Percentiles rank a stretch among this genome's conserved stretches.
phyloP scores from a whole-genome alignment of 2,113 vertebrate genomes.

The Trematocara nigrifrons region DNA sequence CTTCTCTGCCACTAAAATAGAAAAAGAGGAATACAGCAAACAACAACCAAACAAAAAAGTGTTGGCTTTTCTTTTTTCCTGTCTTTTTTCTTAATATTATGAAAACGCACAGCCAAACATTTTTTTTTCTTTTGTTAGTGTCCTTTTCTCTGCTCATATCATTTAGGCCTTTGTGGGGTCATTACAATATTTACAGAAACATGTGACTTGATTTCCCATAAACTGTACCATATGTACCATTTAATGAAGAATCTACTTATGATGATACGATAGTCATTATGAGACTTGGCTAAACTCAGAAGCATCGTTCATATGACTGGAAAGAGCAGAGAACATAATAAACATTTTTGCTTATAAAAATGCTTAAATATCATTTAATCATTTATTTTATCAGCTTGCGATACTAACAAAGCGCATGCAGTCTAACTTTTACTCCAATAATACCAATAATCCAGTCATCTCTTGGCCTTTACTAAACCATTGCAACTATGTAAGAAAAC shows the following conservation, averaged over 20 bases:
- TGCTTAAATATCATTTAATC: background rate
- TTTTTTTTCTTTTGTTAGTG: background rate
- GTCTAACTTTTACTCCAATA: background rate
- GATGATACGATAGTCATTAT: background rate
- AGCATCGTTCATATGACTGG: background rate
- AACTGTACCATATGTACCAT: background rate
- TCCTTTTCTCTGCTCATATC: background rate
- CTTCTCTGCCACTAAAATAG: background rate
- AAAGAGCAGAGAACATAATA: background rate
- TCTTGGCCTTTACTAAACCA: slow-evolving; percentile 1
- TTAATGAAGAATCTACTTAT: background rate
- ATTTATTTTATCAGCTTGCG: background rate
- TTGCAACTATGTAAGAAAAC: slow-evolving; percentile 21
- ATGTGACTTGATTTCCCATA: background rate
- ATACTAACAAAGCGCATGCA: background rate
- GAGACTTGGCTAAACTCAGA: background rate
- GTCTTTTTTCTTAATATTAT: background rate
- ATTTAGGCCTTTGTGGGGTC: background rate
- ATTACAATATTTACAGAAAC: background rate
- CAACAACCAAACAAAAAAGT: background rate
- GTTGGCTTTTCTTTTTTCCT: background rate
- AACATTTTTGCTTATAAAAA: background rate
- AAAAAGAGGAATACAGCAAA: background rate
- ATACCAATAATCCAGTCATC: background rate
- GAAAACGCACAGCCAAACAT: background rate